A percentile compares a stretch with the other conserved stretches of the same genome.
These are phyloP conservation scores for Scaptomyza hsui DNA, from an alignment of 1,140 invertebrate species.

Conservation along the genomic window DNA sequence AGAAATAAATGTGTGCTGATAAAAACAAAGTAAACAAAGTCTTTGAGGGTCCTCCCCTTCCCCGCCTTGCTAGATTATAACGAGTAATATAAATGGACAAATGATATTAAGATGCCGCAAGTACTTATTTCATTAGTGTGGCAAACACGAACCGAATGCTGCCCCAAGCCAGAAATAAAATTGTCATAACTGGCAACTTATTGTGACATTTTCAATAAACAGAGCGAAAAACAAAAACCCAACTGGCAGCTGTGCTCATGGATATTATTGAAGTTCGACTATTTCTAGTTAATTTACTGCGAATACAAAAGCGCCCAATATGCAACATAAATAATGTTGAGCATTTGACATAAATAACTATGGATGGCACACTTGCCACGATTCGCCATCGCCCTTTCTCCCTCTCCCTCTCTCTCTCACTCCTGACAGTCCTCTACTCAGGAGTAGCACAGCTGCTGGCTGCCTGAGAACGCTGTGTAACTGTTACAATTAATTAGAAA, in stretches of 20 bases:
- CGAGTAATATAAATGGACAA: background rate
- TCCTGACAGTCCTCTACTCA: no score
- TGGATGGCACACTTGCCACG: slow-evolving; percentile 29
- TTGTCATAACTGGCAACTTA: slow-evolving; percentile 70
- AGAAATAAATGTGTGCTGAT: no score
- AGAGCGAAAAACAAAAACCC: slow-evolving; percentile 5
- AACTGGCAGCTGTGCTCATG: slow-evolving; percentile 52
- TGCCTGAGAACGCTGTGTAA: slow-evolving; percentile 46
- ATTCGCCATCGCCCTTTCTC: background rate
- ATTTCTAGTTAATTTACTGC: slow-evolving; percentile 68
- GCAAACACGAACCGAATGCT: slow-evolving; percentile 11
- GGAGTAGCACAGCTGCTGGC: slow-evolving; percentile 40
- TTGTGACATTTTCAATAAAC: slow-evolving; percentile 70
- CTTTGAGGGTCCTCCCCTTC: background rate
- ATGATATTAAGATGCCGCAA: slow-evolving; percentile 1
- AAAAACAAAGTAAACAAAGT: no score
- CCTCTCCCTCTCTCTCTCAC: background rate
- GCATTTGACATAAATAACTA: slow-evolving; percentile 74
- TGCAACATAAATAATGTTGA: slow-evolving; percentile 78
- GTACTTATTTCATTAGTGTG: slow-evolving; percentile 32
- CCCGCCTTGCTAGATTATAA: background rate
- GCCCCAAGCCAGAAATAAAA: slow-evolving; percentile 42
- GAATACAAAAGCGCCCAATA: slow-evolving; percentile 67
- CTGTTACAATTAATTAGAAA: slow-evolving; percentile 82
- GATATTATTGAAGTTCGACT: slow-evolving; percentile 14